These are phyloP conservation scores for Archips xylosteana DNA, from an alignment of 2,888 invertebrate species.

Conservation along the genomic window DNA sequence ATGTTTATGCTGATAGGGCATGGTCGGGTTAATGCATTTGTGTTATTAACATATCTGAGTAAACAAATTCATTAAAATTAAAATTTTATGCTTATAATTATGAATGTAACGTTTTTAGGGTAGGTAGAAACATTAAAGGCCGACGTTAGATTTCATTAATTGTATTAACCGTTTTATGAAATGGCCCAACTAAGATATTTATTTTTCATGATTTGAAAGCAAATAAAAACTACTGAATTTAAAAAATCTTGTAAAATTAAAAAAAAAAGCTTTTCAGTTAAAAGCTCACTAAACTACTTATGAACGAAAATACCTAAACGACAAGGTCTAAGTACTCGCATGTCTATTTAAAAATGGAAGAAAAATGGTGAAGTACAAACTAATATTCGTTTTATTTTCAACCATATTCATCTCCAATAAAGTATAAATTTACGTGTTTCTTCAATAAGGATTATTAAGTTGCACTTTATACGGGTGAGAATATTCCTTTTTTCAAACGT, in stretches of 20 bases:
- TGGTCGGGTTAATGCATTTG: not conserved
- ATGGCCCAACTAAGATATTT: too few relatives aligned
- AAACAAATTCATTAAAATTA: slow-evolving; percentile 3
- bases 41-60: not conserved
- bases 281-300: too few relatives aligned
- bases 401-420: not conserved
- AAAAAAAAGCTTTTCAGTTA: too few relatives aligned
- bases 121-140: not conserved
- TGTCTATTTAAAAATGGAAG: too few relatives aligned
- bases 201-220: too few relatives aligned
- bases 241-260: too few relatives aligned
- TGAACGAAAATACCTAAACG: too few relatives aligned
- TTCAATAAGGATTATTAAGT: not conserved
- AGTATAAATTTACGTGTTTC: not conserved
- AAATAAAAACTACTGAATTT: too few relatives aligned
- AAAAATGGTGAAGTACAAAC: not conserved
- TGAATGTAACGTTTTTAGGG: not conserved
- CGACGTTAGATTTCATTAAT: not conserved
- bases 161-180: too few relatives aligned
- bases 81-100: not conserved
- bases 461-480: not conserved
- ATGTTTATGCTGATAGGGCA: not conserved
- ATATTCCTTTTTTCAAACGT: slow-evolving; percentile 1
- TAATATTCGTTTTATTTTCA: not conserved
- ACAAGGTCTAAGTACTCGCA: too few relatives aligned